Conservation (phyloP, 2,888 invertebrate genomes). For the Erpobdella octoculata region DNA sequence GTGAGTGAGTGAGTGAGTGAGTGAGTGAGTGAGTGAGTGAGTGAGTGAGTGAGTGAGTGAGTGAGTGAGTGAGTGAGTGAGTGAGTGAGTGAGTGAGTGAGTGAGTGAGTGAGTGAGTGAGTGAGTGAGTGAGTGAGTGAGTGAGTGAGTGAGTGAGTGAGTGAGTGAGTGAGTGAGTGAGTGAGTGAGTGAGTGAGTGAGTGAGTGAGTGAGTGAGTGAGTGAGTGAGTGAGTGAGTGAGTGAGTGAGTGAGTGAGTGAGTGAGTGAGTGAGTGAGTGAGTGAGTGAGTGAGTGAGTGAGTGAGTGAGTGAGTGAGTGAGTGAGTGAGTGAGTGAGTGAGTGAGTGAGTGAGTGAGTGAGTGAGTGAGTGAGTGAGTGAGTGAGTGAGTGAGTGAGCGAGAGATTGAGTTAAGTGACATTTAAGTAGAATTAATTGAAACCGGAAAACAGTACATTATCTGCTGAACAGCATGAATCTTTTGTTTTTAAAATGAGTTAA, state of each 20-base stretch:
- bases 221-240: neutral
- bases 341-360: slow-evolving; percentile 9
- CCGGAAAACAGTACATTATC: neutral
- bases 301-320: slow-evolving; percentile 9
- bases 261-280: slow-evolving; percentile 17
- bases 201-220: neutral
- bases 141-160: neutral
- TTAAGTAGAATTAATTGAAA: neutral
- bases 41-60: no score
- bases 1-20: no score
- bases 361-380: neutral
- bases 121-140: no score
- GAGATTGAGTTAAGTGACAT: neutral
- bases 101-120: no score
- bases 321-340: slow-evolving; percentile 9
- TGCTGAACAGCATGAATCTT: neutral
- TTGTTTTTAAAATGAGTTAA: no score
- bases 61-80: no score
- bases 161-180: neutral
- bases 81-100: no score
- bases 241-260: slow-evolving; percentile 12
- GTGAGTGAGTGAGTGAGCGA: neutral
- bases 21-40: no score
- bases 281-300: slow-evolving; percentile 15
- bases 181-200: neutral